Base-by-base conservation (phyloP, 2,888 invertebrate species). In the Odontocerum albicorne region DNA sequence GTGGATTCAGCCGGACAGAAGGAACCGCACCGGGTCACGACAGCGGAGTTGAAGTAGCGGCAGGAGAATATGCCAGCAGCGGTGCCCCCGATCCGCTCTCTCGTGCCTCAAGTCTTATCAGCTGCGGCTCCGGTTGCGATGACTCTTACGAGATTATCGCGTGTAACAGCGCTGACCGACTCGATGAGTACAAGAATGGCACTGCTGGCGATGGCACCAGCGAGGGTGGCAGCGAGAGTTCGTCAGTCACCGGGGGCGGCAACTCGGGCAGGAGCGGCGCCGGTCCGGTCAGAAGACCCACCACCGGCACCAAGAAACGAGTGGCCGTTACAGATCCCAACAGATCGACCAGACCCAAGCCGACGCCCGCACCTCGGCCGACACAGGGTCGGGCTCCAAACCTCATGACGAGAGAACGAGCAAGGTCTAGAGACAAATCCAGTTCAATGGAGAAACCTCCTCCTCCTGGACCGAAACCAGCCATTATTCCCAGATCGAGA, bases 211-310 rank as follows among this genome's bases (percentile, higher is more conserved):
- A 80, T 61, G 75, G 78, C 35, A 83, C 83, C 45, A 85, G 85
- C 66, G 86, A 86, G 64, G 84, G 83, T 61, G 90, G 90, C 42
- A 90, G 90, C 63, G 90, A 90, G 66, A 90, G 88, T 68, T 88
- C 89, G 0, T 88, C 88, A 0, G 70, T 88, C 27, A 82, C 85
- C 2, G 79, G 80, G 16, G 72, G 71, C 50, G 72, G 71, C 50
- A 66, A 66, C 6, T 67, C 68, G 1, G 64, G 66, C 1, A 63
- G 69, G 7, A 64, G 65, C 47, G 49, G 63, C 16, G 66, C 66
- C 2, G 74, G 70, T 12, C 72, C 77, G 10, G 75, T 77, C 16
- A 77, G 78, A 42, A 72, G 78, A 10, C 71, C 73, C 1, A 60
- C 56, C 8, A 45, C 58, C 4, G 68, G 73, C 8, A 74, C 67